Percentiles rank a stretch among this genome's conserved stretches.
Conservation (phyloP, 1,140 invertebrate species). For the Augochlora pura region DNA sequence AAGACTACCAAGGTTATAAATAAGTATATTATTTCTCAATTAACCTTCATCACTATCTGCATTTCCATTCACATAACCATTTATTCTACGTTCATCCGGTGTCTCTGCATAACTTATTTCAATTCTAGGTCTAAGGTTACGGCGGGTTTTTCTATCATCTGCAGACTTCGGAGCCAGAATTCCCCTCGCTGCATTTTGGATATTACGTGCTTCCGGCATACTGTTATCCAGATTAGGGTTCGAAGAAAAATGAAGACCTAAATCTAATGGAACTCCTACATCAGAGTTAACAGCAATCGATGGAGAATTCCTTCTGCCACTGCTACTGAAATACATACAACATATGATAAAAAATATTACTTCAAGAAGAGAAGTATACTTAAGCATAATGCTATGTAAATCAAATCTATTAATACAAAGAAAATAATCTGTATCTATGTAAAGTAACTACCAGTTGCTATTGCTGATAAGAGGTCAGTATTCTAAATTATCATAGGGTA, state of each 20-base stretch:
- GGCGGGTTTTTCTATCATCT: conserved; percentile 80
- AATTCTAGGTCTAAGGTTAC: conserved; percentile 88
- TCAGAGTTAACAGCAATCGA: conserved; percentile 68
- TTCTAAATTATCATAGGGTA: conserved; percentile 41
- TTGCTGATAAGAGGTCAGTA: conserved; percentile 40
- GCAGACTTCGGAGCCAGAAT: conserved; percentile 76
- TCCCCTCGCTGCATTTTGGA: conserved; percentile 78
- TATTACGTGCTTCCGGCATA: conserved; percentile 74
- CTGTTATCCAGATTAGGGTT: conserved; percentile 69
- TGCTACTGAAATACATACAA: conserved; percentile 64
- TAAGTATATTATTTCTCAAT: conserved; percentile 27
- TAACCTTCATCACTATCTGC: conserved; percentile 77
- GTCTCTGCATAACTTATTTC: conserved; percentile 90
- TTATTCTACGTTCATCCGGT: conserved; percentile 83
- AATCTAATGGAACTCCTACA: conserved; percentile 70
- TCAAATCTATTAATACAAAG: conserved; percentile 5
- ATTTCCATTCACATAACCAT: conserved; percentile 81
- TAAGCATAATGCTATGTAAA: not conserved
- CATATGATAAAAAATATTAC: not conserved
- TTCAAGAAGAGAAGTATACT: not conserved
- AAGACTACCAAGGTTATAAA: conserved; percentile 12
- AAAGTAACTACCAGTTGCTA: conserved; percentile 11
- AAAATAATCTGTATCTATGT: conserved; percentile 23
- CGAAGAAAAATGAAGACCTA: conserved; percentile 72
- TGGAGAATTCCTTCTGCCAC: conserved; percentile 74